Conservation (phyloP, 2,797 vertebrate genomes). For the Apogon talboti region DNA sequence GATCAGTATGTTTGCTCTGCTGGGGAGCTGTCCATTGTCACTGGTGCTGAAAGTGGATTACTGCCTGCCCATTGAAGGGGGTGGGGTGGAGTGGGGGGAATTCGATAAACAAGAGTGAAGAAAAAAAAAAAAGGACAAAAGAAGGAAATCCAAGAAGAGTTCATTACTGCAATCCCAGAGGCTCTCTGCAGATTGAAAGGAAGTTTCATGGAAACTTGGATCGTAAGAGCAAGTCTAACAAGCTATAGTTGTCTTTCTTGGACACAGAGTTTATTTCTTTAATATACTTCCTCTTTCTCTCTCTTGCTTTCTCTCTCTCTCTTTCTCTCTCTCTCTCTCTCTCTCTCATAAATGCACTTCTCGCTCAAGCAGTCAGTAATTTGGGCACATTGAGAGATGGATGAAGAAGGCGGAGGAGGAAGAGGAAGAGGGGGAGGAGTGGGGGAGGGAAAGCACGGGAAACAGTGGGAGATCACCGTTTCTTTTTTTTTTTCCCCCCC, state of each 20-base stretch:
- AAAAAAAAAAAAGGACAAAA: slow-evolving; percentile 19
- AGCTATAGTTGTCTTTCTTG: slow-evolving; percentile 10
- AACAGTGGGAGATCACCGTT: slow-evolving; percentile 55
- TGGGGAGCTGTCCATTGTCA: slow-evolving; percentile 74
- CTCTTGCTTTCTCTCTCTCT: background rate
- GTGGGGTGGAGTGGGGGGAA: slow-evolving; percentile 15
- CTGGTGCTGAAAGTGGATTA: slow-evolving; percentile 78
- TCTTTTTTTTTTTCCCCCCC: slow-evolving; percentile 41
- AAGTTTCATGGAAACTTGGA: slow-evolving; percentile 62
- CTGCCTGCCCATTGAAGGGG: slow-evolving; percentile 46
- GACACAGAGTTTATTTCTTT: slow-evolving; percentile 32
- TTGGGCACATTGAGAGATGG: slow-evolving; percentile 56
- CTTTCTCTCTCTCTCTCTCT: slow-evolving; percentile 3
- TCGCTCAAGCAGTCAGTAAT: slow-evolving; percentile 47
- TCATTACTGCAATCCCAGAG: slow-evolving; percentile 36
- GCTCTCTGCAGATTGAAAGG: slow-evolving; percentile 30
- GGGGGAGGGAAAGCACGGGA: slow-evolving; percentile 39
- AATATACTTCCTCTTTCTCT: slow-evolving; percentile 5
- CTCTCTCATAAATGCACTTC: slow-evolving; percentile 15
- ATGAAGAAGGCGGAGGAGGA: slow-evolving; percentile 18
- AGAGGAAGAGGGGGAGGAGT: slow-evolving; percentile 33
- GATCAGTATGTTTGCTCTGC: slow-evolving; percentile 43
- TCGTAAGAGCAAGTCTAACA: slow-evolving; percentile 38
- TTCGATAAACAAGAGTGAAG: slow-evolving; percentile 47
- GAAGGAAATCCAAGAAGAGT: slow-evolving; percentile 27